A percentile compares a stretch with the other conserved stretches of the same genome.
These are phyloP conservation scores for Opisthocomus hoazin DNA, from an alignment of 2,113 vertebrate genomes.

Conservation along the genomic window DNA sequence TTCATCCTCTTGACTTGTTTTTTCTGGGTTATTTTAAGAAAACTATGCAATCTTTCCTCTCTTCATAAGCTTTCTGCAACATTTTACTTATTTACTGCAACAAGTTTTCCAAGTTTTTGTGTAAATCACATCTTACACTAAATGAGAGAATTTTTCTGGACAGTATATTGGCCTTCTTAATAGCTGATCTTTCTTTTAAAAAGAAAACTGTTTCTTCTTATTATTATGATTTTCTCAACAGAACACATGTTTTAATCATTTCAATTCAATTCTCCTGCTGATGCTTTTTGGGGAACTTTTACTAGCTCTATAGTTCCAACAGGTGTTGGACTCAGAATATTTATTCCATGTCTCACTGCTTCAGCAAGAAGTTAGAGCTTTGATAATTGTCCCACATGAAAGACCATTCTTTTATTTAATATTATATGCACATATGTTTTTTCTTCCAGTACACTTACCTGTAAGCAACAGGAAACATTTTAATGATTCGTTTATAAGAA, in stretches of 20 bases:
- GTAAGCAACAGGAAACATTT: slow-evolving; percentile 6
- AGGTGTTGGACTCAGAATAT: neutral
- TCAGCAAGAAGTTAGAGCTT: neutral
- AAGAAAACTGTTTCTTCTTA: neutral
- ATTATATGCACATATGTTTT: neutral
- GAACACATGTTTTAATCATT: neutral
- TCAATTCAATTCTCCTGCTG: neutral
- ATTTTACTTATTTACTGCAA: neutral
- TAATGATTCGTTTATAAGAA: neutral
- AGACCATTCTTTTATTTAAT: neutral
- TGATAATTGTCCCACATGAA: neutral
- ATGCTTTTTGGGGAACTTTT: neutral
- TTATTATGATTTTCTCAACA: neutral
- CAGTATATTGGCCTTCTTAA: neutral
- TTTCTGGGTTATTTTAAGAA: neutral
- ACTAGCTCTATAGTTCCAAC: neutral
- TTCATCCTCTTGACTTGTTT: neutral
- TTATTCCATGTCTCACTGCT: neutral
- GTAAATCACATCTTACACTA: neutral
- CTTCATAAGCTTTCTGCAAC: neutral
- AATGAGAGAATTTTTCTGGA: neutral
- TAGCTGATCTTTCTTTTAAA: neutral
- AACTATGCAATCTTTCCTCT: neutral
- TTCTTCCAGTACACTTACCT: neutral
- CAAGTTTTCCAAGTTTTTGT: neutral